Evolutionary conservation across 2,888 invertebrate species (phyloP), one percentile per base, ranked within the genome.

Genomic region (Philereme transversata): DNA sequence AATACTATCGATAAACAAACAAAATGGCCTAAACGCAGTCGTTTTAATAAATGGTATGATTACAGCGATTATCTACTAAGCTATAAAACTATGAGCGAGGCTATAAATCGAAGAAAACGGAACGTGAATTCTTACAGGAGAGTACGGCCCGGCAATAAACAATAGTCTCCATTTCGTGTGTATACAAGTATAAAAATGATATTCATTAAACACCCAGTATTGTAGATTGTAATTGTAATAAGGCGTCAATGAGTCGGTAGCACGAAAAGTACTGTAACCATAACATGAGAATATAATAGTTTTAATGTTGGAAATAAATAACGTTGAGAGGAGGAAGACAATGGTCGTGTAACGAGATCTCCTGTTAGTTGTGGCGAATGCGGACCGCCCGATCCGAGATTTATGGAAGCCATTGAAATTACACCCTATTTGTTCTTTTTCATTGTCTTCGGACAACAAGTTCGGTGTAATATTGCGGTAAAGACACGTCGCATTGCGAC

Each of bases 291-390:
- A 82, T 81, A 90, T 88, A 89, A 88, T 90, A 88, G 86, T 87
- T 86, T 83, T 87, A 87, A 87, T 87, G 85, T 82, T 78, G 83
- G 80, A 85, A 84, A 90, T 91, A 90, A 91, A 92, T 89, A 88
- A 87, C 84, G 74, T 74, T 74, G 75, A 77, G 81, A 74, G 82
- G 79, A 82, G 79, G 84, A 86, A 89, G 83, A 92, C 90, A 92
- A 92, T 90, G 86, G 82, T 86, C 75, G 73, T 72, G 88, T 90
- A 88, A 90, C 85, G 81, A 87, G 87, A 90, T 87, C 83, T 85
- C 78, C 79, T 85, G 86, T 87, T 87, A 88, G 90, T 90, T 87
- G 87, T 86, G 79, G 85, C 78, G 82, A 87, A 84, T 86, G 83
- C 79, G 82, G 79, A 79, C 78, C 79, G 77, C 73, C 75, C 76